Evolutionary conservation across 2,113 vertebrate species (phyloP).

Genomic region (Chaetorhynchus papuensis): DNA sequence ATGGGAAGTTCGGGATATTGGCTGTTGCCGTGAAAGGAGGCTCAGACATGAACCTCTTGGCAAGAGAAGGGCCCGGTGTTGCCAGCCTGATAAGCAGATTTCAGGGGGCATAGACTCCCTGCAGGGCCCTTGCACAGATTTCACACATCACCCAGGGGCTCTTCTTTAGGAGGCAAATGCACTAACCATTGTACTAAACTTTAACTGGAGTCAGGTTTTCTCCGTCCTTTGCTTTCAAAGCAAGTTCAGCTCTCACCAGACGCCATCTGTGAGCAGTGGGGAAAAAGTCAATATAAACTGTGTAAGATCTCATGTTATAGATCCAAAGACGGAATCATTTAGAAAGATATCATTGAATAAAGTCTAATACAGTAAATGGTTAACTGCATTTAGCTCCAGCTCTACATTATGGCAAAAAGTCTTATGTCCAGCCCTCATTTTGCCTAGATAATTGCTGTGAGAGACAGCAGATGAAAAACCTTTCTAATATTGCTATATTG

Average conservation of each 20-base stretch:
- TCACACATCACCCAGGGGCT: neutral
- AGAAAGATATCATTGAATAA: neutral
- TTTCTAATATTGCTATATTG: neutral
- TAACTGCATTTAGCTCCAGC: neutral
- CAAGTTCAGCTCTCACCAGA: neutral
- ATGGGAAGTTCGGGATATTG: neutral
- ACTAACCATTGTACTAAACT: neutral
- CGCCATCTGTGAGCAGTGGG: neutral
- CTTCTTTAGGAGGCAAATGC: neutral
- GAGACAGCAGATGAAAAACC: neutral
- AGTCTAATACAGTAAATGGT: neutral
- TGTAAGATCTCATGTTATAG: neutral
- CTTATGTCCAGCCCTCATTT: neutral
- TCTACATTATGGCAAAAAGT: neutral
- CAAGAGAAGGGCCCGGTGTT: accelerated
- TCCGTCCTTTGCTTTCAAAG: neutral
- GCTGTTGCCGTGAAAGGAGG: neutral
- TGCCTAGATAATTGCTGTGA: neutral
- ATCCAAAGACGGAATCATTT: neutral
- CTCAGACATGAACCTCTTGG: neutral
- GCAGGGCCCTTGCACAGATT: neutral
- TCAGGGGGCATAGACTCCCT: neutral
- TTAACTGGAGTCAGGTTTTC: neutral
- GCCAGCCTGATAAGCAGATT: neutral
- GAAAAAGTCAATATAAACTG: neutral